Evolutionary conservation across 53 echinoderm and acorn worm genomes (phyloP), one percentile per base, ranked within the genome.

Genomic region (Zoroaster sp.): DNA sequence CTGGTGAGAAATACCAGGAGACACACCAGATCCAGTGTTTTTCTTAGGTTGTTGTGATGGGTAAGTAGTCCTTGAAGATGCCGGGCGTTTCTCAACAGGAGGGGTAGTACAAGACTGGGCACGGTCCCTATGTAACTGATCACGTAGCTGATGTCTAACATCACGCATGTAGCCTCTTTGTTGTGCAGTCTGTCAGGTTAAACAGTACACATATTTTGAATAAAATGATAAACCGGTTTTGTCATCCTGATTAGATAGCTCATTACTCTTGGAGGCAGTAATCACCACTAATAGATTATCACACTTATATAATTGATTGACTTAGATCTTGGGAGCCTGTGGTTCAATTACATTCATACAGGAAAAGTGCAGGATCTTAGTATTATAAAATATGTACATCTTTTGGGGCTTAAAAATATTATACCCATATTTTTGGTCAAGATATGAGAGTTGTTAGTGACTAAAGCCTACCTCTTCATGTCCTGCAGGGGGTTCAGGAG

Each of bases 401-500:
- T n/a, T n/a, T n/a, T n/a, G n/a, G n/a, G n/a, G n/a, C n/a, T n/a
- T n/a, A n/a, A n/a, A n/a, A n/a, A n/a, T n/a, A n/a, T n/a, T n/a
- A n/a, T n/a, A n/a, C n/a, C n/a, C n/a, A n/a, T n/a, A n/a, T n/a
- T n/a, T n/a, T n/a, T n/a, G n/a, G n/a, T n/a, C n/a, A n/a, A n/a
- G n/a, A n/a, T n/a, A n/a, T n/a, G n/a, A n/a, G n/a, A n/a, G n/a
- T n/a, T n/a, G n/a, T n/a, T n/a, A n/a, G n/a, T n/a, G n/a, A n/a
- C n/a, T n/a, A n/a, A n/a, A n/a, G n/a, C 43, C 59, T 89, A 93
- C 93, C 93, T 90, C 69, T 55, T 67, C 73, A 73, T 88, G 78
- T 54, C 77, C 87, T 31, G 87, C 90, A 15, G 98, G 95, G 8
- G 98, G 98, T 17, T 76, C 77, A 8, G 95, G 95, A 0, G 95